phyloP scores from a whole-genome alignment of 2,888 invertebrate species.

The Carabus problematicus region DNA sequence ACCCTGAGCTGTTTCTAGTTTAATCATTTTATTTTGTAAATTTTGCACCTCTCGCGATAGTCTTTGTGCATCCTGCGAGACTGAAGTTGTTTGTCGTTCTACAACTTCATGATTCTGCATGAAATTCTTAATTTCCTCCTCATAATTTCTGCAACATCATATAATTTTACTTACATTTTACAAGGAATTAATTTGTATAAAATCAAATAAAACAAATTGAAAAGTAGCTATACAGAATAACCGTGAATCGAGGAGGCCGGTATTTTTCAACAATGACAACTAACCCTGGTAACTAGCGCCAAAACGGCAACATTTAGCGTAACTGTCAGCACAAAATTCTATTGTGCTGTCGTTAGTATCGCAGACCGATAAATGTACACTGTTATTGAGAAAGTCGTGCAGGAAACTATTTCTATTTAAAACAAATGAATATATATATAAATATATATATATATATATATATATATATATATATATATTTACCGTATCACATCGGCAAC shows the following conservation, averaged over 20 bases:
- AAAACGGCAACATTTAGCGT: not conserved
- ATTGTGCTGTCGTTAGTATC: constrained; percentile 46
- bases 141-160: constrained; percentile 50
- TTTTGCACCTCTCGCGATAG: constrained; percentile 49
- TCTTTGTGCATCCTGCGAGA: constrained; percentile 49
- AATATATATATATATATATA: not conserved
- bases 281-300: not conserved
- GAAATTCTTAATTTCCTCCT: constrained; percentile 58
- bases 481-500: constrained; percentile 69
- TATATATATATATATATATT: constrained; percentile 46
- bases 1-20: constrained; percentile 48
- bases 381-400: too few species aligned
- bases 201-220: too few species aligned
- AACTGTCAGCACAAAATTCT: not conserved
- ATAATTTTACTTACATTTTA: constrained; percentile 17
- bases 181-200: not conserved
- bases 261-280: too few species aligned
- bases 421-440: constrained; percentile 12
- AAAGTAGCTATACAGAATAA: too few species aligned
- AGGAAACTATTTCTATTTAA: too few species aligned
- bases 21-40: constrained; percentile 52
- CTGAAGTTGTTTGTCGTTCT: constrained; percentile 50
- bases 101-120: constrained; percentile 51
- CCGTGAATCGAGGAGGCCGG: too few species aligned
- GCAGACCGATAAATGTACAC: too few species aligned